Base-by-base conservation (phyloP, 2,888 invertebrate genomes). In the Stomorhina lunata region DNA sequence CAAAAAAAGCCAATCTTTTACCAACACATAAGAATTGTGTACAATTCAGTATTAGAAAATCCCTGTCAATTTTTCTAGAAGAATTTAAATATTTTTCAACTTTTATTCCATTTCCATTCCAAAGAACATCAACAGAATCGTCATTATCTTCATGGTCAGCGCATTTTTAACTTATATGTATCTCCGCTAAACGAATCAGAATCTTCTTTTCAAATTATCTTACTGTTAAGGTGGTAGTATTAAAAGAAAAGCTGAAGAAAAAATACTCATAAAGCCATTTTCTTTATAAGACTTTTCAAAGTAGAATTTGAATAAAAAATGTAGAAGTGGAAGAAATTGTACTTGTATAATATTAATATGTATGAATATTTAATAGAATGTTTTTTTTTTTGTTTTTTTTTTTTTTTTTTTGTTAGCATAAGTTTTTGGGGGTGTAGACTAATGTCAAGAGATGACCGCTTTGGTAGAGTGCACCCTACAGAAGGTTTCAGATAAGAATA, bases 311-410 rank as follows among this genome's bases (percentile, higher is more conserved):
- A 27, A 12, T 37, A 43, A 32, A 34, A 5, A 34, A 68, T 32
- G 15, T 17, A 6, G 65, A 29, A 12, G 17, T 55, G 34, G 27
- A 40, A 29, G 17, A 32, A n/a, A 17, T 17, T 59, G 59, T 7
- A 27, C 1, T 29, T 25, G 66, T 40, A 27, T 9, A 71, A 61
- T 79, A 59, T 72, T 79, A 79, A 34, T 61, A 73, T 73, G 59
- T 71, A 79, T 82, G 79, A 82, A 82, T 82, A 76, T 76, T 79
- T 82, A 82, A 79, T 79, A 65, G 73, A 78, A 75, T 78, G 55
- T 22, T 57, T 32, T n/a, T 59, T 17, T 43, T 27, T 2, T 66
- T 43, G 15, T 63, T 48, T 50, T 50, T 66, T 72, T 32, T 50
- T 59, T 72, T 29, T 32, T 34, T 5, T 61, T 12, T 43, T 17